These are phyloP conservation scores for Speoplatyrhinus poulsoni DNA, from an alignment of 2,113 vertebrate species.

Conservation along the genomic window DNA sequence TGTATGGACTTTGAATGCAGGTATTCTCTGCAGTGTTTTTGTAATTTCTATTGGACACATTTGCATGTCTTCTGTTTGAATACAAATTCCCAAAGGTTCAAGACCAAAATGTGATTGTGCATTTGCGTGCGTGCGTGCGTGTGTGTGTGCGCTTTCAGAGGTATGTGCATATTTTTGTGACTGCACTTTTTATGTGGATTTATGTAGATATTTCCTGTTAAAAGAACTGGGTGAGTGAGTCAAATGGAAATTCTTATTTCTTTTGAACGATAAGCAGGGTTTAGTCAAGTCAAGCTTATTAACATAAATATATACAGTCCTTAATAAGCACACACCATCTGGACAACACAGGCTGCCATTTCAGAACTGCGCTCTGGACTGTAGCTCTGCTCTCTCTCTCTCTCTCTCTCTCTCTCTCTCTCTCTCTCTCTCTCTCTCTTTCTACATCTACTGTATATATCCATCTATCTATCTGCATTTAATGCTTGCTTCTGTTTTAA, in stretches of 20 bases:
- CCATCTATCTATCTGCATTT: not conserved
- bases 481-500: slow-evolving; percentile 31
- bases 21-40: slow-evolving; percentile 11
- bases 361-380: slow-evolving; percentile 57
- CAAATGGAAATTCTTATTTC: slow-evolving; percentile 21
- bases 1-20: not conserved
- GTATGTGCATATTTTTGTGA: not conserved
- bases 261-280: slow-evolving; percentile 44
- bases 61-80: slow-evolving; percentile 8
- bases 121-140: not conserved
- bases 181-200: slow-evolving; percentile 1
- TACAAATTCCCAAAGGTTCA: slow-evolving; percentile 8
- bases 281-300: slow-evolving; percentile 37
- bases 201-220: slow-evolving; percentile 1
- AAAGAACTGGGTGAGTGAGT: slow-evolving; percentile 15
- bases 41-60: slow-evolving; percentile 2
- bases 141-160: not conserved
- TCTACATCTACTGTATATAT: not conserved
- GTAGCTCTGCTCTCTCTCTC: slow-evolving; percentile 40
- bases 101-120: slow-evolving; percentile 3
- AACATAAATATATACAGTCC: slow-evolving; percentile 52
- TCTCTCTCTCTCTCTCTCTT: not conserved
- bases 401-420: slow-evolving; percentile 22
- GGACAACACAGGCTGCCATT: slow-evolving; percentile 54
- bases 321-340: slow-evolving; percentile 66